A percentile compares a stretch with the other conserved stretches of the same genome.
Conservation (phyloP, 1,140 invertebrate species). For the Drosophila kurseongensis region DNA sequence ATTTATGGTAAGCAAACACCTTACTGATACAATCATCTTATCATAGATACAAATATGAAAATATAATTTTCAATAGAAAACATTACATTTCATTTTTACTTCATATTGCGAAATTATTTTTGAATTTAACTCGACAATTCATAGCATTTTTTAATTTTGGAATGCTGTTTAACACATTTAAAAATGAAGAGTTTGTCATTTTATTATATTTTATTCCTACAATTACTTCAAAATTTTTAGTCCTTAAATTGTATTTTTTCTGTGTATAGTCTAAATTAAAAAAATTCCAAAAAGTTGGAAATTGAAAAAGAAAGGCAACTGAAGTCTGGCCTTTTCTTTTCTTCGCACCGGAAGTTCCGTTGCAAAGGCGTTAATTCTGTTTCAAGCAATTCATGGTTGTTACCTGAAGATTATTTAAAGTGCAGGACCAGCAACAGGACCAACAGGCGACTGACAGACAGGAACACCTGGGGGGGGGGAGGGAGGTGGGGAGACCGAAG, state of each 20-base stretch:
- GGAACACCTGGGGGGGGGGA: not conserved
- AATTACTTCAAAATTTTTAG: too few species aligned
- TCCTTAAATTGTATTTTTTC: too few species aligned
- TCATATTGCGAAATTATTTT: too few species aligned
- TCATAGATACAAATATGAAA: not conserved
- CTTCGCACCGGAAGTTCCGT: not conserved
- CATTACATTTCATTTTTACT: not conserved
- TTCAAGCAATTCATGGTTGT: not conserved
- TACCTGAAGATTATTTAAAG: not conserved
- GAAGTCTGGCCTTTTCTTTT: not conserved
- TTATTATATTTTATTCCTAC: too few species aligned
- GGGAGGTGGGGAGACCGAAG: not conserved
- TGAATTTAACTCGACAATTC: too few species aligned
- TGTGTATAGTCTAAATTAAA: too few species aligned
- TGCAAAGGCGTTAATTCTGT: not conserved
- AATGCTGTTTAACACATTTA: too few species aligned
- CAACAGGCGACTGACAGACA: constrained; percentile 26
- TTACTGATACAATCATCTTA: too few species aligned
- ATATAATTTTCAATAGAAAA: not conserved
- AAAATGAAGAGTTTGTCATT: too few species aligned
- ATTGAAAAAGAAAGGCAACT: not conserved
- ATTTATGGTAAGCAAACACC: too few species aligned
- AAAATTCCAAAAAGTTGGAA: too few species aligned
- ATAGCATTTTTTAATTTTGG: too few species aligned
- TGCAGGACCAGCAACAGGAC: constrained; percentile 14